Evolutionary conservation across 1,140 invertebrate species (phyloP), one percentile per base, ranked within the genome.

Genomic region (Eriocheir sinensis): DNA sequence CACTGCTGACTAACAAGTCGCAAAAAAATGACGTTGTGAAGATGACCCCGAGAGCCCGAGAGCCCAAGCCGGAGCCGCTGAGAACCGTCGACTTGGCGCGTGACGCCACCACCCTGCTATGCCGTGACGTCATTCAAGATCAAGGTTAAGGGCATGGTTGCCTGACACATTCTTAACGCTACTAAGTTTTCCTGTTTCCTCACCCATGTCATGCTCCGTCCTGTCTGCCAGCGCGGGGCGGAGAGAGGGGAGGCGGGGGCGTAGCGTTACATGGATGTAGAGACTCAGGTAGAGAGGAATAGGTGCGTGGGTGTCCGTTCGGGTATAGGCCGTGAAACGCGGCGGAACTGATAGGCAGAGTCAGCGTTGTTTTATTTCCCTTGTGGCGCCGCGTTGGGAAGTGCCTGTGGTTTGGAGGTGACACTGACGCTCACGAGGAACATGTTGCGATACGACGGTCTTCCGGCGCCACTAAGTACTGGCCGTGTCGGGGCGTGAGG

Each of bases 121-220:
- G 90, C n/a, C 36, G 90, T 91, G 90, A 91, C 90, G 90, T 91
- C 90, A 91, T 38, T 34, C 90, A 91, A 91, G 90, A 91, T 91
- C 90, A 91, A 91, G 90, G 90, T 91, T 91, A 91, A 91, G 90
- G 90, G 90, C 90, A 79, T 30, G 53, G 90, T 79, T 91, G 90
- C 53, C 60, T 34, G 90, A 91, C 12, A 80, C 32, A 91, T 80
- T 79, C 36, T 72, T 91, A 38, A 72, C 36, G 32, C 27, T 91
- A 27, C 36, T 15, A 40, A 79, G n/a, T 38, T 72, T 91, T 91
- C 53, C n/a, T 38, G 30, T 79, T 60, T 91, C 89, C 40, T 53
- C 44, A 91, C 89, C 53, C 60, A 0, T 38, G 27, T 41, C 85
- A n/a, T 88, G 38, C 85, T 44, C 8, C 27, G 34, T 80, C 21